These are phyloP conservation scores for Nothocercus nigrocapillus DNA, from an alignment of 2,113 vertebrate species.

Conservation along the genomic window DNA sequence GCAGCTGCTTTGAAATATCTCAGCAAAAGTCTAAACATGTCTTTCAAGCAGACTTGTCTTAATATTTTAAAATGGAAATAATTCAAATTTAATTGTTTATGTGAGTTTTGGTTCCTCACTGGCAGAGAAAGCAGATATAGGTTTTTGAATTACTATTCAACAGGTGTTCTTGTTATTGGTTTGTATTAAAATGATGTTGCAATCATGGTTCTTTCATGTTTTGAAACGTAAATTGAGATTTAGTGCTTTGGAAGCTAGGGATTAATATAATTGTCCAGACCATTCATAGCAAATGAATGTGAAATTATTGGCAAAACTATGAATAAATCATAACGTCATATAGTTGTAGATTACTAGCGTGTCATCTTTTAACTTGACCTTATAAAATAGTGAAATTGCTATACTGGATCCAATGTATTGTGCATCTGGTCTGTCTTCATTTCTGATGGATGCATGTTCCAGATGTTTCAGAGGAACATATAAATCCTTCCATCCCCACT, in stretches of 20 bases:
- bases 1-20: slow-evolving; percentile 5
- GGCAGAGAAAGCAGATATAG: not conserved
- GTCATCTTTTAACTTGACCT: not conserved
- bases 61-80: slow-evolving; percentile 33
- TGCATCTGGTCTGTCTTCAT: not conserved
- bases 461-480: not conserved
- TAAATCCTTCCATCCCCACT: not conserved
- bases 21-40: not conserved
- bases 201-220: not conserved
- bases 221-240: not conserved
- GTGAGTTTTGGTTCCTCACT: not conserved
- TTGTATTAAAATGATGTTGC: not conserved
- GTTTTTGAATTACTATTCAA: slow-evolving; percentile 18
- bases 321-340: not conserved
- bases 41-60: not conserved
- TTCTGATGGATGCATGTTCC: not conserved
- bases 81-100: slow-evolving; percentile 43
- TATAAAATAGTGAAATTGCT: not conserved
- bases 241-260: not conserved
- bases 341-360: not conserved
- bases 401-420: not conserved
- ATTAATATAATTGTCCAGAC: not conserved
- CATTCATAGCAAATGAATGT: not conserved
- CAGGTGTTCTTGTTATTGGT: not conserved
- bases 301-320: not conserved